Conservation (phyloP, 2,113 vertebrate genomes). For the Hystrix brachyura region DNA sequence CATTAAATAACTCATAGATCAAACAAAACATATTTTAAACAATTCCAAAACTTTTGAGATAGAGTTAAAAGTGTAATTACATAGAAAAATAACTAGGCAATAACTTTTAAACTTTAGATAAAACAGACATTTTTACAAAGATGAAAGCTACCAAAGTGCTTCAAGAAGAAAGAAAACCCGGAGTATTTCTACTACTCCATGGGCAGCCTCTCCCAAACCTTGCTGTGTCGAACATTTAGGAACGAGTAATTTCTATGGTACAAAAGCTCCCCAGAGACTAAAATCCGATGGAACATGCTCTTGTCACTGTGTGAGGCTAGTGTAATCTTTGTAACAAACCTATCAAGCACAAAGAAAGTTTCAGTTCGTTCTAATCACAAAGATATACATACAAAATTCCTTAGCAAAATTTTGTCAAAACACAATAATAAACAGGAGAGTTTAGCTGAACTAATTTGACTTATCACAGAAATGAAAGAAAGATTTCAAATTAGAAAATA, state of each 20-base stretch:
- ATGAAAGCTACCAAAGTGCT: not conserved
- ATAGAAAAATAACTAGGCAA: not conserved
- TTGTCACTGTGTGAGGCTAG: not conserved
- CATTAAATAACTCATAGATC: not conserved
- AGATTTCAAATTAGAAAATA: not conserved
- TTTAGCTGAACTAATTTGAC: not conserved
- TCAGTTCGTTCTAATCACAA: not conserved
- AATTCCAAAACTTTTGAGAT: not conserved
- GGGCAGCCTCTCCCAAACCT: not conserved
- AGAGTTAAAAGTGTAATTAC: not conserved
- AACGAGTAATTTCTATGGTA: conserved; percentile 32
- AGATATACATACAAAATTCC: not conserved
- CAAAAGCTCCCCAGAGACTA: not conserved
- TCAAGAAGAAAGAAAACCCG: conserved; percentile 2
- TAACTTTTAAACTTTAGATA: conserved; percentile 36
- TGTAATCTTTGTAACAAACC: not conserved
- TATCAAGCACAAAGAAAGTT: not conserved
- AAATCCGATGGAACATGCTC: not conserved
- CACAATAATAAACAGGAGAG: not conserved
- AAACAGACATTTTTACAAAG: not conserved
- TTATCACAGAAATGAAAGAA: not conserved
- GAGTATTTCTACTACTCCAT: not conserved
- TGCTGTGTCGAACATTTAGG: not conserved
- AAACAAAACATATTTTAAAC: not conserved
- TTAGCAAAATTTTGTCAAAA: conserved; percentile 5